phyloP scores from a whole-genome alignment of 2,113 vertebrate genomes.

The Callospermophilus lateralis region DNA sequence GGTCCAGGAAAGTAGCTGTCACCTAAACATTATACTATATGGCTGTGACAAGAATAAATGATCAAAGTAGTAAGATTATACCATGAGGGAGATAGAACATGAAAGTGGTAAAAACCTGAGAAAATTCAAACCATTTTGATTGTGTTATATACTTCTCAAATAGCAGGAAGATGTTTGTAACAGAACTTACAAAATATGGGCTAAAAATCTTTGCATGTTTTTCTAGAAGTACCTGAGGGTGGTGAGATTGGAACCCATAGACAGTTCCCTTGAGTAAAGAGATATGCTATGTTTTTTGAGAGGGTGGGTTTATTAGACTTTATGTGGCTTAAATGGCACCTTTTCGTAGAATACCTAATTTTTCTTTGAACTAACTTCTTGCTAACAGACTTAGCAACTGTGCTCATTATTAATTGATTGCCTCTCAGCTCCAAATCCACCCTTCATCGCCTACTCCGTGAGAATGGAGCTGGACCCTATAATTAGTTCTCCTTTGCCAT shows the following conservation, averaged over 20 bases:
- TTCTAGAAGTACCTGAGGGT: not conserved
- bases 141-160: not conserved
- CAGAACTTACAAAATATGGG: not conserved
- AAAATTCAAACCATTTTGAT: not conserved
- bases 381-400: not conserved
- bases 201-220: not conserved
- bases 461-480: not conserved
- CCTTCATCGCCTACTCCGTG: not conserved
- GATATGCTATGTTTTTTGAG: not conserved
- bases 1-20: not conserved
- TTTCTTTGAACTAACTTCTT: constrained; percentile 7
- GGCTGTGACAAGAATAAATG: not conserved
- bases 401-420: not conserved
- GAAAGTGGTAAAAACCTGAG: not conserved
- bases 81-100: not conserved
- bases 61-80: not conserved
- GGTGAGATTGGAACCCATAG: not conserved
- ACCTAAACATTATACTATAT: not conserved
- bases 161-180: not conserved
- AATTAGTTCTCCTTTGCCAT: not conserved
- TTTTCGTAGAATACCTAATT: not conserved
- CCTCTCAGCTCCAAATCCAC: not conserved
- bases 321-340: not conserved
- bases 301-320: not conserved
- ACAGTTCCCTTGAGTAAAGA: not conserved